Evolutionary conservation across 2,888 invertebrate species (phyloP).

Genomic region (Cataglyphis albicans): DNA sequence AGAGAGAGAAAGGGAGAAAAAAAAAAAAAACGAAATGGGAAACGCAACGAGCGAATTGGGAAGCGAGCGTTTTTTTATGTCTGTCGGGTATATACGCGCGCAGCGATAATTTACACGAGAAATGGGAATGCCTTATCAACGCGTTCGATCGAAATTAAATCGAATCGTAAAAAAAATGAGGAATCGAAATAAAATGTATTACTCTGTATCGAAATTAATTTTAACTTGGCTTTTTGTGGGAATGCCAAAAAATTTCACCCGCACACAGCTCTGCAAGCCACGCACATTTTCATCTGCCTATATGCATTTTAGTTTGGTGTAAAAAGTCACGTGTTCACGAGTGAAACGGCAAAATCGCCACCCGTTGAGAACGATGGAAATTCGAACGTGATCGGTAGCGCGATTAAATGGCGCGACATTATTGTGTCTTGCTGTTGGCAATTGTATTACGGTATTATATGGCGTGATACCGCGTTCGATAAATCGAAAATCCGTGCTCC

Average conservation of each 20-base stretch:
- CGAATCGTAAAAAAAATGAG: background rate
- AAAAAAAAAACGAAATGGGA: background rate
- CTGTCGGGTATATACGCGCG: background rate
- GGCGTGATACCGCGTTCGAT: conserved; percentile 42
- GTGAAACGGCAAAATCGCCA: conserved; percentile 12
- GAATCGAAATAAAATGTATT: conserved; percentile 4
- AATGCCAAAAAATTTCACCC: background rate
- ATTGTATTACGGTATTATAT: conserved; percentile 53
- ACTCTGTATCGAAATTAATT: background rate
- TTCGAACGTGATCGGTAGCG: conserved; percentile 36
- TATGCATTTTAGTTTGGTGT: background rate
- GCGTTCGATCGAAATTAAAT: background rate
- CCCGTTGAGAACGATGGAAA: conserved; percentile 30
- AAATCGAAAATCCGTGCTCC: conserved; percentile 59
- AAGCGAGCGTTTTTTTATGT: conserved; percentile 23
- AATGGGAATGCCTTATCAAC: background rate
- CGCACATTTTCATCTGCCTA: background rate
- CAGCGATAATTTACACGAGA: conserved; percentile 12
- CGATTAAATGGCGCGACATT: conserved; percentile 49
- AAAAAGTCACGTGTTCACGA: background rate
- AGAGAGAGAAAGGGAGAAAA: too few relatives aligned
- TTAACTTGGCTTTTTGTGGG: background rate
- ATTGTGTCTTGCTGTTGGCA: conserved; percentile 46
- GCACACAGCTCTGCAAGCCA: conserved; percentile 1
- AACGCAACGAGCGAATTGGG: conserved; percentile 6